These are phyloP conservation scores for Natrix natrix DNA, from an alignment of 2,797 vertebrate species.

Conservation along the genomic window DNA sequence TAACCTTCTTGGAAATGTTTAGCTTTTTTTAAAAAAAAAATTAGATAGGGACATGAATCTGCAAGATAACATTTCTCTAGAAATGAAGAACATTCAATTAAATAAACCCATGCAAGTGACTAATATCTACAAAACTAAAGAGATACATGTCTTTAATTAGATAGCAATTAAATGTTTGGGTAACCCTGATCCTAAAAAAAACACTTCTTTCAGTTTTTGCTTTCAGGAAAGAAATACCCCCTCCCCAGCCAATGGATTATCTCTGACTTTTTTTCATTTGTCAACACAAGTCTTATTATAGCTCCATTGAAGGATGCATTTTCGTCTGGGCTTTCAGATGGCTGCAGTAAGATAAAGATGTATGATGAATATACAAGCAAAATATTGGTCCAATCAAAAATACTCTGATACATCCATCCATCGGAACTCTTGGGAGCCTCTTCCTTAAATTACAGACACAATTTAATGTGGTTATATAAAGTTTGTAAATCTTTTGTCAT, in stretches of 20 bases:
- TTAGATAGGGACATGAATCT: neutral
- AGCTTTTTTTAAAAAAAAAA: neutral
- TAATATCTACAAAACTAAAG: neutral
- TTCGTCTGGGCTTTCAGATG: neutral
- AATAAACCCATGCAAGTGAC: neutral
- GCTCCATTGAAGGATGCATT: neutral
- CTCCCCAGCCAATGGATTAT: neutral
- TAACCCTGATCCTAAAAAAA: neutral
- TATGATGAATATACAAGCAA: conserved; percentile 4
- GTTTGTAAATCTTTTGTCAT: neutral
- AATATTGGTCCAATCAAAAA: neutral
- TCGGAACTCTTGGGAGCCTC: neutral
- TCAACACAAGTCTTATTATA: neutral
- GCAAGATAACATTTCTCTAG: neutral
- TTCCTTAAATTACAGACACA: conserved; percentile 1
- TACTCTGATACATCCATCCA: neutral
- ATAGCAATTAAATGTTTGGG: neutral
- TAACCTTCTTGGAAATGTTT: neutral
- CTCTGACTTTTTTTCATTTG: neutral
- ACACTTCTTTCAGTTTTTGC: neutral
- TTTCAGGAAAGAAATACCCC: neutral
- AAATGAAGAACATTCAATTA: neutral
- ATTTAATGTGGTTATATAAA: neutral
- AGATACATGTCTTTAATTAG: neutral
- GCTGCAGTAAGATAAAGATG: neutral